Evolutionary conservation across 2,888 invertebrate species (phyloP), one percentile per base, ranked within the genome.

Genomic region (Apotomis turbidana): DNA sequence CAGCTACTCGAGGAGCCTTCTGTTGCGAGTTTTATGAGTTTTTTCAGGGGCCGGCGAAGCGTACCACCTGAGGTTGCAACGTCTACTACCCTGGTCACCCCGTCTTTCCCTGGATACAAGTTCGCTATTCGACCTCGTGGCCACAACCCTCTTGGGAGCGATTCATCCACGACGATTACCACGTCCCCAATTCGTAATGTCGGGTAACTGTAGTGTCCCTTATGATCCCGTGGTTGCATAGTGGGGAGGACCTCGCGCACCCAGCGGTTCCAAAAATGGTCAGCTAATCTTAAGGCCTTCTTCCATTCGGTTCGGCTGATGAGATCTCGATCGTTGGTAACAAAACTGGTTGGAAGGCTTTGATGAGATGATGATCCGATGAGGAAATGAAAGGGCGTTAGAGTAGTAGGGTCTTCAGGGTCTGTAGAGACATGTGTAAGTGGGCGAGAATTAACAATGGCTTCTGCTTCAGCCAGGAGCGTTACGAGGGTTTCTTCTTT

Each of bases 391-490:
- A 59, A 59, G 5, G 58, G 58, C 15, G 15, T 15, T 6, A 60
- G 75, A 71, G 27, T 74, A 71, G 44, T 64, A 55, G 60, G 61
- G 27, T 71, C 62, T 0, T 74, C 74, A 5, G 61, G 49, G 27
- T 64, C 41, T 3, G 57, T 51, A 0, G 71, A 66, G 0, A 77
- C 74, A 13, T 73, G 70, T 3, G 74, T 71, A 3, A 75, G 62
- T 1, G 76, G 76, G 6, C 75, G 60, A 36, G 67, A 66, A 52
- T 77, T 74, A 0, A 75, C 64, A 0, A 69, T 69, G 3, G 41
- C 58, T 57, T 77, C 75, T 0, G 74, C 76, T 73, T 77, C 76
- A 9, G 54, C 5, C 4, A 75, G 70, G 0, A 77, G 52, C 0
- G 74, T 76, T 0, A 12, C 0, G 8, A 59, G 38, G 3, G n/a